Base-by-base conservation (phyloP, 2,888 invertebrate species). In the Diarsia rubi region DNA sequence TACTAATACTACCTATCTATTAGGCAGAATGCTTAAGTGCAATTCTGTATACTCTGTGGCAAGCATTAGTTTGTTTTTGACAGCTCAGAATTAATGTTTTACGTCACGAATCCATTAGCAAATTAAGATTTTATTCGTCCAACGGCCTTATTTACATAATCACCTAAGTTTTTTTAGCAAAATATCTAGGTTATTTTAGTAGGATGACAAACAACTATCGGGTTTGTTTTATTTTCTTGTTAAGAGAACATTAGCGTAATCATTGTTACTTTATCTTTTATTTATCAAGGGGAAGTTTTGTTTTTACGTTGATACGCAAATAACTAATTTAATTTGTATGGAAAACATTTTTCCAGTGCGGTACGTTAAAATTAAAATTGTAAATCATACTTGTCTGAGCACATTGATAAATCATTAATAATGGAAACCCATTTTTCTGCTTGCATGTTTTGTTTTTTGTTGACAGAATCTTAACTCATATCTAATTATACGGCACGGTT, bases 71-170 rank as follows among this genome's bases (percentile, higher is more conserved):
- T 80, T 75, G 69, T 63, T 81, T 85, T 82, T 83, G 86, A 81
- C 81, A 84, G 77, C 3, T n/a, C 45, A 79, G 75, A 49, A 86
- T 85, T 82, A 81, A 86, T 85, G 79, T 69, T 19, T 54, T 49
- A 73, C 45, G 78, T 78, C 65, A 66, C 78, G 42, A 62, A 11
- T 79, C 86, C 87, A 88, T 88, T 88, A 87, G 86, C 52, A 73
- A 82, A 88, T 86, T 88, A 78, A 63, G 52, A 75, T 83, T 81
- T 75, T 82, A 79, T 86, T 74, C n/a, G 24, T 31, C 24, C 66
- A 49, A 63, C 60, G 54, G 27, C 65, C 68, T 70, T 75, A 73
- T 82, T 82, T 73, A 24, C 74, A 73, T 86, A 84, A 83, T 80
- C 77, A 42, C 37, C 49, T 49, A 65, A 78, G 64, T 69, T 71